Evolutionary conservation across 1,140 invertebrate species (phyloP), one percentile per base, ranked within the genome.

Genomic region (Drosophila sproati): DNA sequence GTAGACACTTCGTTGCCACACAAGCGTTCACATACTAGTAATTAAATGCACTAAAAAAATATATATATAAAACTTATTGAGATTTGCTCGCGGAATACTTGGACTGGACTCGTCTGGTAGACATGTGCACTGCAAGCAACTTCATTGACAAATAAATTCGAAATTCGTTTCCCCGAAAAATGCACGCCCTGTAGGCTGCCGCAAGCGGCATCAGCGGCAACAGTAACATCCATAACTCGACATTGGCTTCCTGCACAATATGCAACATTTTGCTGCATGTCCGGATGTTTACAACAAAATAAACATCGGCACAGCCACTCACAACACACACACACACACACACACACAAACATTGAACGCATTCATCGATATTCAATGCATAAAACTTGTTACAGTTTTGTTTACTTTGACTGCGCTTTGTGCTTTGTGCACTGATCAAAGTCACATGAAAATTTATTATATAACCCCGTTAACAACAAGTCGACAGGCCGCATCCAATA

Each of bases 241-340:
- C 60, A 54, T 64, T 63, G 71, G 71, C 78, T 85, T 85, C 78
- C 76, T 77, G 83, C 77, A 83, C 85, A 85, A 88, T 88, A 78
- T 88, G 83, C 85, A 89, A 88, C 85, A 89, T 81, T 89, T 90
- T 89, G 86, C 77, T 78, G 81, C 85, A 89, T 54, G 74, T 89
- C 85, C 85, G 85, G 85, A 90, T 89, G 85, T 89, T 89, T 89
- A 90, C 81, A 76, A 85, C 74, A 78, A 89, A 90, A 85, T 89
- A 89, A 89, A 89, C 85, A 89, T 66, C 51, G 35, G 12, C 68
- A 12, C 50, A 28, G 28, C 28, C 31, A 47, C 63, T 50, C 39
- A 32, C 55, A 43, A 20, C 20, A 34, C 57, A 60, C 8, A 41
- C 3, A 41, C 50, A 28, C 28, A 35, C 31, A 47, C 63, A 59